Evolutionary conservation across 2,797 vertebrate genomes (phyloP), one percentile per base, ranked within the genome.

Genomic region (Sebastes glaucus): DNA sequence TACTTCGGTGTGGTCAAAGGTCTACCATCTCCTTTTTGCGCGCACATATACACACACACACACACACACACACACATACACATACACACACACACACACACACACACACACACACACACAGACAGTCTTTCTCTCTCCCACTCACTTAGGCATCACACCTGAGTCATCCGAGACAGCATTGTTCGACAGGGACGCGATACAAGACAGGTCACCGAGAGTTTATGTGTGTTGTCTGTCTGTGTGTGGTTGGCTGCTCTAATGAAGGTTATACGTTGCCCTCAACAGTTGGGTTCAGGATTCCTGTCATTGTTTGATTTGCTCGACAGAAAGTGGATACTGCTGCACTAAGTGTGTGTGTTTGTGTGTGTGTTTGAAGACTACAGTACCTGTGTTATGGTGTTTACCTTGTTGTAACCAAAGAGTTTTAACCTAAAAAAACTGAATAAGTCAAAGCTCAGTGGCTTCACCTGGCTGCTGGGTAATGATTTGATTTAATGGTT

Each of bases 131-230:
- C 49, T 16, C 49, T 18, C 49, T 16, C 49, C n/a, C 27, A 4
- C 46, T 86, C 75, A 68, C 64, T 70, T 14, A 72, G 69, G 64
- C 33, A 68, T 77, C 57, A 76, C 67, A 81, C 77, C 83, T 91
- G 90, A 93, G 82, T 92, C 94, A 93, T 77, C 10, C 1, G 61
- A 93, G 92, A 91, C 88, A 60, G 81, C 64, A 84, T 90, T 91
- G 86, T 93, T 89, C 55, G 9, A 60, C 70, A 46, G n/a, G 64
- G 56, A 86, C 27, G 8, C 1, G 10, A 30, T 67, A 46, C 72
- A 78, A 76, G 74, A 74, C 74, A 32, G 87, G 88, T 92, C 89
- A 93, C 33, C 14, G 33, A 85, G 84, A 86, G 92, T 89, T 88
- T 85, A 81, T 81, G 74, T 87, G 84, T 85, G 76, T 70, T 89